Conservation (phyloP, 2,888 invertebrate species). For the Phengaris alcon region DNA sequence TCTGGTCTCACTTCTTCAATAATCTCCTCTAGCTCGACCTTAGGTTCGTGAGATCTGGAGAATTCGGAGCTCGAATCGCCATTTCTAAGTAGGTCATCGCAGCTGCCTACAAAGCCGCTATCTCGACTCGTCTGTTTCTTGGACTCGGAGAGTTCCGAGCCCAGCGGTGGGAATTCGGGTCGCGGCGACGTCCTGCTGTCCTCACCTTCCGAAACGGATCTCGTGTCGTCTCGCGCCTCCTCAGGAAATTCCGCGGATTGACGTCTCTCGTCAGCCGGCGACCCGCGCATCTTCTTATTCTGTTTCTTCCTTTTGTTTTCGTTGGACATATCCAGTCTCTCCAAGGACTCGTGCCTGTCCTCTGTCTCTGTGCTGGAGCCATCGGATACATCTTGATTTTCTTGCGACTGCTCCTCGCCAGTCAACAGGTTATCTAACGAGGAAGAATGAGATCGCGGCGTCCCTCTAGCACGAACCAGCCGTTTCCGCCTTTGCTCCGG, state of each 20-base stretch:
- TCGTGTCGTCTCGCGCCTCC: slow-evolving; percentile 78
- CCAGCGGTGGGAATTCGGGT: slow-evolving; percentile 80
- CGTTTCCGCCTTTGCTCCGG: slow-evolving; percentile 91
- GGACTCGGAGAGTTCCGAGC: slow-evolving; percentile 80
- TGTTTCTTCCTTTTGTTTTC: slow-evolving; percentile 92
- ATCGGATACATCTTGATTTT: slow-evolving; percentile 82
- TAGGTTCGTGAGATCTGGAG: slow-evolving; percentile 73
- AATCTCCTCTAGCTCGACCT: slow-evolving; percentile 79
- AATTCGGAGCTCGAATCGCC: slow-evolving; percentile 77
- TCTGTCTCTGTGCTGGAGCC: slow-evolving; percentile 88
- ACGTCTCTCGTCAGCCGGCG: slow-evolving; percentile 81
- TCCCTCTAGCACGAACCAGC: slow-evolving; percentile 88
- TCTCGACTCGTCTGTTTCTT: slow-evolving; percentile 91
- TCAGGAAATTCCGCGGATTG: slow-evolving; percentile 82
- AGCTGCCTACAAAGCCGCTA: slow-evolving; percentile 93
- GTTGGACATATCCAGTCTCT: slow-evolving; percentile 86
- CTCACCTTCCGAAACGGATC: slow-evolving; percentile 82
- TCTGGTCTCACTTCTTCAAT: slow-evolving; percentile 80
- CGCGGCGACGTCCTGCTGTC: slow-evolving; percentile 84
- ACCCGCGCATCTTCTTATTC: slow-evolving; percentile 82
- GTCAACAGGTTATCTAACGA: slow-evolving; percentile 88
- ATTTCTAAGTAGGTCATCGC: slow-evolving; percentile 89
- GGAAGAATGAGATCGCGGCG: slow-evolving; percentile 89
- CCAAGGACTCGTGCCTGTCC: slow-evolving; percentile 82
- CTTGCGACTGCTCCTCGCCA: slow-evolving; percentile 78